Evolutionary conservation across 2,113 vertebrate genomes (phyloP).

Genomic region (Pithys albifrons): DNA sequence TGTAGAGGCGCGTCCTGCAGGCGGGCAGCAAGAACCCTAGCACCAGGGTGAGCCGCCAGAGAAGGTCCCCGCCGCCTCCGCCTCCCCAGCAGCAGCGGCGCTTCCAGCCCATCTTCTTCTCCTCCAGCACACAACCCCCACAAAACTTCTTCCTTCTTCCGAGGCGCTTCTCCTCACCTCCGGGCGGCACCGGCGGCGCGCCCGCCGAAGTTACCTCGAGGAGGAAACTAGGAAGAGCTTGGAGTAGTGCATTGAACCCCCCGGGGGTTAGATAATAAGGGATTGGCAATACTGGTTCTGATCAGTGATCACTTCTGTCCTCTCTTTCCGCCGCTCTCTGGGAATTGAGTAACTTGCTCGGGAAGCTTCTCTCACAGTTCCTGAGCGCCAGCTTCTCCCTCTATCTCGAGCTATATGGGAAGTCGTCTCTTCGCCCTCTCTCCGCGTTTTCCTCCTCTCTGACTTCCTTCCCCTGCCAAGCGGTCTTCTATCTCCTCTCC

Average conservation of each 20-base stretch:
- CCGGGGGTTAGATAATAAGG: background rate
- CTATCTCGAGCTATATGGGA: constrained; percentile 30
- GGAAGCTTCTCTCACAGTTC: constrained; percentile 63
- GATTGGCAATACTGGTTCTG: background rate
- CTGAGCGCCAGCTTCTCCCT: constrained; percentile 43
- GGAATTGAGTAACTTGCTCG: constrained; percentile 54
- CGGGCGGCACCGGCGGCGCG: constrained; percentile 19
- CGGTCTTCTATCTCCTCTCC: background rate
- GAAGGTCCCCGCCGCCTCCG: constrained; percentile 77
- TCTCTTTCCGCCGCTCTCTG: constrained; percentile 13
- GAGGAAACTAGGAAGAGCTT: constrained; percentile 51
- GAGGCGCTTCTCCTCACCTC: constrained; percentile 55
- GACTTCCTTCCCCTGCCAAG: background rate
- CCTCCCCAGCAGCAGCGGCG: constrained; percentile 67
- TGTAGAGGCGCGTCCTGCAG: constrained; percentile 91
- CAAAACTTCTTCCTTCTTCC: constrained; percentile 46
- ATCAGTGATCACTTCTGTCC: background rate
- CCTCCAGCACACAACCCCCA: background rate
- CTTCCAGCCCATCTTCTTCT: constrained; percentile 81
- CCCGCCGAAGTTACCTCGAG: constrained; percentile 48
- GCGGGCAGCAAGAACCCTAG: constrained; percentile 84
- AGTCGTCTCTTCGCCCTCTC: constrained; percentile 26
- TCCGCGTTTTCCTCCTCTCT: background rate
- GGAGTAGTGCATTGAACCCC: constrained; percentile 54
- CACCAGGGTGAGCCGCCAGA: constrained; percentile 85